phyloP scores from a whole-genome alignment of 2,113 vertebrate species.

The Tachycineta bicolor region DNA sequence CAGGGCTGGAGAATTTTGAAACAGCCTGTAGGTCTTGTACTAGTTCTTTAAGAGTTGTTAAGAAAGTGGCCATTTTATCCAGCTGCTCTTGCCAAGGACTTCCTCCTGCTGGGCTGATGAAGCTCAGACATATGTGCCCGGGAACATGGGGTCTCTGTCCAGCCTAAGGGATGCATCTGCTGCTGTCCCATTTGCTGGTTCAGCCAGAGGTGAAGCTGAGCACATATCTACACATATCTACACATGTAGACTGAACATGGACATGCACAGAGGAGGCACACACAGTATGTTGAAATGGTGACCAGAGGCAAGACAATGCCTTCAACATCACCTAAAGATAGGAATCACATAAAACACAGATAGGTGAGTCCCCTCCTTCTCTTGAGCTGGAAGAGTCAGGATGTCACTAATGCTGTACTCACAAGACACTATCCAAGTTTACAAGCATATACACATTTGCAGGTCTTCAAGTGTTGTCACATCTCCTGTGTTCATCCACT shows the following conservation, averaged over 20 bases:
- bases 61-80: neutral
- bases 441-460: neutral
- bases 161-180: rapidly evolving
- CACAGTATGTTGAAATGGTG: neutral
- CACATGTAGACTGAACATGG: rapidly evolving
- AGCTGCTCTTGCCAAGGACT: neutral
- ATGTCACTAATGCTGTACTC: too few species aligned
- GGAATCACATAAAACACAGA: neutral
- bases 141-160: neutral
- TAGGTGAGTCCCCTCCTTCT: rapidly evolving
- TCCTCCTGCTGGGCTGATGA: neutral
- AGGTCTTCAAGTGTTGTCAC: rapidly evolving
- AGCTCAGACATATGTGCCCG: rapidly evolving
- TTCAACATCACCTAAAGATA: neutral
- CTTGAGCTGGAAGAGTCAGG: neutral
- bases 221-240: too few species aligned
- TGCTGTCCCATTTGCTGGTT: neutral
- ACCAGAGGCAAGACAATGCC: rapidly evolving
- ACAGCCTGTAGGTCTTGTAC: neutral
- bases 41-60: neutral
- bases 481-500: neutral
- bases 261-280: rapidly evolving
- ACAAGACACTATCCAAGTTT: neutral
- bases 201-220: neutral
- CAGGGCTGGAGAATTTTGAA: neutral